phyloP scores from a whole-genome alignment of 2,797 vertebrate species.

The Oophaga sylvatica region DNA sequence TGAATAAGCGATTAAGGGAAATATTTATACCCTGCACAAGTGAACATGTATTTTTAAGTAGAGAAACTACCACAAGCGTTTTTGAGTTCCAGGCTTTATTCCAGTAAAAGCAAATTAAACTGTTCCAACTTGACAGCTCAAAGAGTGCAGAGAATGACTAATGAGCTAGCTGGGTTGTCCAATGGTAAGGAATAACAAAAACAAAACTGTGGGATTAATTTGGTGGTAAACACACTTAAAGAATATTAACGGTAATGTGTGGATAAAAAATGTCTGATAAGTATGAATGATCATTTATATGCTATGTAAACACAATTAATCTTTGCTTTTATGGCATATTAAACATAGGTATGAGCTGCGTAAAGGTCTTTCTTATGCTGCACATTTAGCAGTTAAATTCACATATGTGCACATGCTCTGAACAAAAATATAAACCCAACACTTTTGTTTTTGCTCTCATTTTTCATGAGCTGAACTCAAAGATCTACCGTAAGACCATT shows the following conservation, averaged over 20 bases:
- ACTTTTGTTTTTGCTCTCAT: too few species aligned
- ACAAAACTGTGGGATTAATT: slow-evolving; percentile 55
- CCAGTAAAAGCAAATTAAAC: slow-evolving; percentile 62
- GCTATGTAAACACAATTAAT: not conserved
- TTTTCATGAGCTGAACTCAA: too few species aligned
- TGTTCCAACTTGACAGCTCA: slow-evolving; percentile 60
- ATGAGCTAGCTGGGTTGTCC: slow-evolving; percentile 44
- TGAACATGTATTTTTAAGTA: slow-evolving; percentile 52
- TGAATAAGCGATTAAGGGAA: slow-evolving; percentile 49
- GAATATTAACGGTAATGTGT: slow-evolving; percentile 28
- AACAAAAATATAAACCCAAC: not conserved
- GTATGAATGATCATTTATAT: not conserved
- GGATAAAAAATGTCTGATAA: slow-evolving; percentile 10
- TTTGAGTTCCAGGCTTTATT: slow-evolving; percentile 56
- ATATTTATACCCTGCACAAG: slow-evolving; percentile 51
- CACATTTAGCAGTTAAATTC: not conserved
- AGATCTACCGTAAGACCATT: too few species aligned
- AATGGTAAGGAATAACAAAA: slow-evolving; percentile 35
- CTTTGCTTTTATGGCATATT: too few species aligned
- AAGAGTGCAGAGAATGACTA: slow-evolving; percentile 56
- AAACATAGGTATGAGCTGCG: not conserved
- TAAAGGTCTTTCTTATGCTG: not conserved
- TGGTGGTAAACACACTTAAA: slow-evolving; percentile 49
- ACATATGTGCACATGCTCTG: not conserved
- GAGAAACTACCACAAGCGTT: slow-evolving; percentile 56